Conservation (phyloP, 2,888 invertebrate species). For the Corbicula japonica region DNA sequence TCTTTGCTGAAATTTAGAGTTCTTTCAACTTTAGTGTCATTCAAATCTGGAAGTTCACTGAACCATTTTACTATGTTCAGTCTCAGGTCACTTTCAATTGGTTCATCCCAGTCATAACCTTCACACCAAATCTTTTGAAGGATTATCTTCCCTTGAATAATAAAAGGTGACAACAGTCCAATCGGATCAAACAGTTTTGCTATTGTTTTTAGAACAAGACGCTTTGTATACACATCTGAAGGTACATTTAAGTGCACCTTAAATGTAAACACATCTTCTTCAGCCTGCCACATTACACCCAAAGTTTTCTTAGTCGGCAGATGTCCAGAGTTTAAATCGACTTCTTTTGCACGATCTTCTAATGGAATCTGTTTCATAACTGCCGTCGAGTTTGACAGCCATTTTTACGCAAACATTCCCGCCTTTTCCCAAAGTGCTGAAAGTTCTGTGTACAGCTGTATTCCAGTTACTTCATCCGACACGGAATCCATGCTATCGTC, state of each 20-base stretch:
- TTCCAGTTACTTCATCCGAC: conserved; percentile 2
- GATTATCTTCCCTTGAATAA: conserved; percentile 34
- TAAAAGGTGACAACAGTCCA: conserved; percentile 32
- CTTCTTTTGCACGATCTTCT: conserved; percentile 34
- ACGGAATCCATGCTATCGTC: conserved; percentile 59
- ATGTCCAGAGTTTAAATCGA: conserved; percentile 43
- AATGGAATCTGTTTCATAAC: conserved; percentile 39
- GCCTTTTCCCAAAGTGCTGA: neutral
- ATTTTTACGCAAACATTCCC: neutral
- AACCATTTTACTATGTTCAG: conserved; percentile 2
- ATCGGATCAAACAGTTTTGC: neutral
- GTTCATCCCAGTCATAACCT: conserved; percentile 40
- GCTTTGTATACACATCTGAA: neutral
- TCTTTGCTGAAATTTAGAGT: conserved; percentile 13
- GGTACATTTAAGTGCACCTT: neutral
- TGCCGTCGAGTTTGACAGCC: conserved; percentile 30
- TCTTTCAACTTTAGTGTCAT: neutral
- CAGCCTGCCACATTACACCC: conserved; percentile 50
- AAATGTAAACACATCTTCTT: conserved; percentile 44
- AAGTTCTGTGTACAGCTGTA: conserved; percentile 27
- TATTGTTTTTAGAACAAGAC: neutral
- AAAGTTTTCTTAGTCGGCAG: conserved; percentile 54
- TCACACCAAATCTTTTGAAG: conserved; percentile 47
- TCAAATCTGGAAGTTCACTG: neutral
- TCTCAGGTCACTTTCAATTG: neutral